Evolutionary conservation across 2,888 invertebrate species (phyloP), one percentile per base, ranked within the genome.

Genomic region (Chrysolina americana): DNA sequence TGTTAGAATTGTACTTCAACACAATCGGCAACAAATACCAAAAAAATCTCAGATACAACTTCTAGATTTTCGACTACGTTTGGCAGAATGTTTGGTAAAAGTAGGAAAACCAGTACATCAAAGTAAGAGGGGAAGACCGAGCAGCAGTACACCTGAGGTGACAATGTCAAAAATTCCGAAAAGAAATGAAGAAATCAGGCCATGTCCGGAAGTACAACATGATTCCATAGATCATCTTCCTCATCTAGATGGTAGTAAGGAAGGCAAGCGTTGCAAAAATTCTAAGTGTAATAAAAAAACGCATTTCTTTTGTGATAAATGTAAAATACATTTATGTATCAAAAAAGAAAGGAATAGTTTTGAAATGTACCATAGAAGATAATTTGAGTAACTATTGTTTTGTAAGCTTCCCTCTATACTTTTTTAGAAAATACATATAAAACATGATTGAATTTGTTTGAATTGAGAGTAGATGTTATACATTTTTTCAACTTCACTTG

Each of bases 41-140:
- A 63, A 4, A 17, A 63, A 63, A 63, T 41, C 28, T 41, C 41
- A 41, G 63, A 41, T 63, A 23, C 36, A 63, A 15, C 41, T 63
- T 41, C 36, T 63, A 41, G 36, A 63, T 63, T 63, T 63, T 63
- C 21, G 63, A 28, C 36, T 41, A 63, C 36, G 36, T 41, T 28
- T 21, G n/a, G 63, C 63, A 17, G 63, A 41, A 41, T 41, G 41
- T 41, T 41, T 50, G 41, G n/a, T n/a, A n/a, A n/a, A n/a, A n/a
- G n/a, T n/a, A n/a, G n/a, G n/a, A n/a, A n/a, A n/a, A n/a, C n/a
- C n/a, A n/a, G 36, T 50, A 50, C 50, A 50, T 63, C 28, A 50
- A 50, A 50, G 41, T n/a, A 63, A 63, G 41, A 28, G 63, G 41
- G 63, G 63, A 63, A 63, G 63, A 41, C 63, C 41, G 28, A 63